phyloP scores from a whole-genome alignment of 2,113 vertebrate genomes.

The Nerophis lumbriciformis region DNA sequence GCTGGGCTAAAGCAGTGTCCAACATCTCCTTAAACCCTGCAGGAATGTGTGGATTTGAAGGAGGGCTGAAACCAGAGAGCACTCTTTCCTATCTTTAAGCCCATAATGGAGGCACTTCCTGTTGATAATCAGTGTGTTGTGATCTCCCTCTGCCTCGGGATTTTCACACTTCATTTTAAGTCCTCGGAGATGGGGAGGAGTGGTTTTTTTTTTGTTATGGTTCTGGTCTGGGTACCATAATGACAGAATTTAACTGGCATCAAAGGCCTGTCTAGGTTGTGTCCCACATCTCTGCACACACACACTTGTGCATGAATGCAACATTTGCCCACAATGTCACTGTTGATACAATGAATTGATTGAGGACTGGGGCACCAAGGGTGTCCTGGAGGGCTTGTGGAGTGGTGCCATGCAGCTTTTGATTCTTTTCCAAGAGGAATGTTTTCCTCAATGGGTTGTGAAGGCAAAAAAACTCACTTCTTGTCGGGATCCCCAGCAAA shows the following conservation, averaged over 20 bases:
- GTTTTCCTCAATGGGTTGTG: not conserved
- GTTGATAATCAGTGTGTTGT: slow-evolving; percentile 68
- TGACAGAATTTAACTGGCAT: slow-evolving; percentile 27
- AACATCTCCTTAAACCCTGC: slow-evolving; percentile 56
- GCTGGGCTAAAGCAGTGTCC: slow-evolving; percentile 25
- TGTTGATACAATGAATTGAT: slow-evolving; percentile 5
- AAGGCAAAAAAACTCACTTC: too few relatives aligned
- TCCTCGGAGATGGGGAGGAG: slow-evolving; percentile 14
- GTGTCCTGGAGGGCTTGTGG: not conserved
- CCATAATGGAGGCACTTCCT: slow-evolving; percentile 73
- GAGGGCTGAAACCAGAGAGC: slow-evolving; percentile 67
- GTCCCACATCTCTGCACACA: slow-evolving; percentile 1
- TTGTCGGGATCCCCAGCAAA: too few relatives aligned
- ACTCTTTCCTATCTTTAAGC: slow-evolving; percentile 60
- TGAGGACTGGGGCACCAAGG: not conserved
- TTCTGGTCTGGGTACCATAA: slow-evolving; percentile 34
- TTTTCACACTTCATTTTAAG: slow-evolving; percentile 60
- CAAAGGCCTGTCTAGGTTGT: slow-evolving; percentile 31
- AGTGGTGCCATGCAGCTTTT: not conserved
- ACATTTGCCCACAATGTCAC: slow-evolving; percentile 13
- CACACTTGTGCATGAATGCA: slow-evolving; percentile 5
- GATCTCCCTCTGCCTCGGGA: slow-evolving; percentile 52
- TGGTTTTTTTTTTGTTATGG: slow-evolving; percentile 25
- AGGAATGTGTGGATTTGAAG: slow-evolving; percentile 68
- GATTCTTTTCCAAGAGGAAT: not conserved